Conservation (phyloP, 2,888 invertebrate species). For the Drosophila macrospina region DNA sequence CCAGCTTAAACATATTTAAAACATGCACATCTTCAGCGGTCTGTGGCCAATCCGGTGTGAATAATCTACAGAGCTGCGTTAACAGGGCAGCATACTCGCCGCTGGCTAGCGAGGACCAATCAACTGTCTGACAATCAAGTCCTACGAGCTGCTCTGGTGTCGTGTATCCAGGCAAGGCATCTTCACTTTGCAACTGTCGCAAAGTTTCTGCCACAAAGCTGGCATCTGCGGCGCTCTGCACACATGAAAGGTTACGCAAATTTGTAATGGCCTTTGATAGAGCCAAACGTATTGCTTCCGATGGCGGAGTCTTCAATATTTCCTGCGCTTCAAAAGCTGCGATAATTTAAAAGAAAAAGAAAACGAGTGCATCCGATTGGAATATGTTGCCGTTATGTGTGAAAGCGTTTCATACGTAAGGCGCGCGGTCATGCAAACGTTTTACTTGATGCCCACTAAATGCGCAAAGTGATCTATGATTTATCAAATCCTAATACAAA, state of each 20-base stretch:
- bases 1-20: slow-evolving; percentile 79
- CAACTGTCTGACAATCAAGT: slow-evolving; percentile 85
- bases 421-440: slow-evolving; percentile 56
- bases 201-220: slow-evolving; percentile 79
- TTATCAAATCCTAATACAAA: slow-evolving; percentile 32
- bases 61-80: slow-evolving; percentile 85
- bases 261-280: slow-evolving; percentile 64
- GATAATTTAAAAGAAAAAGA: slow-evolving; percentile 66
- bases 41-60: slow-evolving; percentile 88
- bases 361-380: slow-evolving; percentile 85
- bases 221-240: slow-evolving; percentile 83
- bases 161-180: slow-evolving; percentile 85
- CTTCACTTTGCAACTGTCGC: slow-evolving; percentile 70
- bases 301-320: slow-evolving; percentile 36
- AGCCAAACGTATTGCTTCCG: slow-evolving; percentile 53
- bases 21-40: slow-evolving; percentile 52
- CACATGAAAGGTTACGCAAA: slow-evolving; percentile 72
- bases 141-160: slow-evolving; percentile 89
- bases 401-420: slow-evolving; percentile 24
- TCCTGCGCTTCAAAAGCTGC: slow-evolving; percentile 58
- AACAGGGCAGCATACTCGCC: slow-evolving; percentile 87
- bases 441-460: slow-evolving; percentile 37
- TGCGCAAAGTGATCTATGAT: slow-evolving; percentile 27
- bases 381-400: slow-evolving; percentile 81
- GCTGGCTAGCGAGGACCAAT: slow-evolving; percentile 85